These are phyloP conservation scores for Corythaeola cristata DNA, from an alignment of 2,113 vertebrate species.

Conservation along the genomic window DNA sequence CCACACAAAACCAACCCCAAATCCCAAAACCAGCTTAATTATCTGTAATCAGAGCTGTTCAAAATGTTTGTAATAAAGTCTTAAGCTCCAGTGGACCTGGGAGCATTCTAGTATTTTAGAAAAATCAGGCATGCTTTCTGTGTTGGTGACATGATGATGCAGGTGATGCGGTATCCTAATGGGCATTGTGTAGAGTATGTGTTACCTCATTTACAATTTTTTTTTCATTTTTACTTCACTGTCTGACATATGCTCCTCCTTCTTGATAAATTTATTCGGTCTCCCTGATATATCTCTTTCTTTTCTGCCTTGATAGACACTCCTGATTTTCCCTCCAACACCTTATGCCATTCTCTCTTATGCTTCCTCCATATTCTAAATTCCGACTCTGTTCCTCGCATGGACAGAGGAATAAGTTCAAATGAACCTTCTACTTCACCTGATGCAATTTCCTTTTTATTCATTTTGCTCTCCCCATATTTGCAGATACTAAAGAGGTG, in stretches of 20 bases:
- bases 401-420: not conserved
- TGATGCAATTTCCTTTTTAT: not conserved
- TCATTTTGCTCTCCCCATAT: not conserved
- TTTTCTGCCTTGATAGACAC: not conserved
- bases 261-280: not conserved
- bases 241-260: not conserved
- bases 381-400: not conserved
- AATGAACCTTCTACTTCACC: not conserved
- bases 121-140: not conserved
- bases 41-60: conserved; percentile 28
- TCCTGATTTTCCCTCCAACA: not conserved
- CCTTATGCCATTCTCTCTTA: not conserved
- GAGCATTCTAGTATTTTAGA: not conserved
- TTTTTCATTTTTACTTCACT: not conserved
- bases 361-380: not conserved
- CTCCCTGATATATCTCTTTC: not conserved
- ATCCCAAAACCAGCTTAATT: not conserved
- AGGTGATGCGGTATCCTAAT: not conserved
- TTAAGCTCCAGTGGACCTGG: not conserved
- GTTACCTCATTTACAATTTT: not conserved
- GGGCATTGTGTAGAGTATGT: not conserved
- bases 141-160: not conserved
- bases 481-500: not conserved
- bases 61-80: conserved; percentile 15
- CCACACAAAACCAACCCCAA: not conserved